Evolutionary conservation across 2,113 vertebrate genomes (phyloP), one percentile per base, ranked within the genome.

Genomic region (Rattus rattus): DNA sequence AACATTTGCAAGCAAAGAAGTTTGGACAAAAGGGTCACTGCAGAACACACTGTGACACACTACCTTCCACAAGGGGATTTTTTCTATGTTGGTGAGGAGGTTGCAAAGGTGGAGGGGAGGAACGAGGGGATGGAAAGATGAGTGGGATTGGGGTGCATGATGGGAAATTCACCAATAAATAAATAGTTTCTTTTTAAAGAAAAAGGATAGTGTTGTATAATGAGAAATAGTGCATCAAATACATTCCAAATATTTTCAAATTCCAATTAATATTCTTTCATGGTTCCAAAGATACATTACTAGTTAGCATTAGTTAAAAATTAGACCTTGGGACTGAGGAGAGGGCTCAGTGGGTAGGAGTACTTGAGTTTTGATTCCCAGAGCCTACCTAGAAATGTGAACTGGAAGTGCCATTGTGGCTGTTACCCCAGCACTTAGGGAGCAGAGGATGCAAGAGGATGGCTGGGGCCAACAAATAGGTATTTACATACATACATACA

Each of bases 191-290:
- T 69, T 33, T 28, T 12, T 30, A 26, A 65, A 65, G 20, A 90
- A 79, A 65, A 97, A 93, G 83, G 22, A 86, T 84, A 14, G 13
- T 85, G 39, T n/a, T 73, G 65, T 84, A 94, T 96, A 95, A 65
- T 9, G 54, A 13, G 28, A 72, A 81, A 43, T 77, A 88, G 92
- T 54, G 52, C 30, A 73, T 86, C 52, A 22, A 84, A 14, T 43
- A 47, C 73, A 20, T 61, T 92, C 26, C 54, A 72, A 79, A 47
- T 79, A 79, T 84, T 77, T 76, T 92, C 56, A 88, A 84, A 84
- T 92, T 69, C 30, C 43, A 88, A 65, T 20, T 75, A 28, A 79
- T 39, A 43, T 54, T 56, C 22, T 43, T 14, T 63, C 11, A 54
- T 88, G 26, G 43, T 80, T 92, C 65, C 36, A 80, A 47, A 88